Conservation (phyloP, 2,888 invertebrate species). For the Lysandra bellargus region DNA sequence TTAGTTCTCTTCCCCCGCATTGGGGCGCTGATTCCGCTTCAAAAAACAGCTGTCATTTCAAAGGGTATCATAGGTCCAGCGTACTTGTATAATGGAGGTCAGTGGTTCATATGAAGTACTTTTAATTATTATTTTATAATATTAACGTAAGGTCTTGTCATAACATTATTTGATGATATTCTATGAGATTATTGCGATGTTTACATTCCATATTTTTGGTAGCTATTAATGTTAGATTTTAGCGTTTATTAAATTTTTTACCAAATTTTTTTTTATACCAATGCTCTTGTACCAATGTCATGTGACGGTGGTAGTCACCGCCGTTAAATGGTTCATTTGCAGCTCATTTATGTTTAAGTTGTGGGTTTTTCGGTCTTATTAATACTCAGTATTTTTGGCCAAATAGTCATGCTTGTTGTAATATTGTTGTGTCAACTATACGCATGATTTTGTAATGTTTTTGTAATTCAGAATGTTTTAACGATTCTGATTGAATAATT, state of each 20-base stretch:
- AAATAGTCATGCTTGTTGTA: constrained; percentile 43
- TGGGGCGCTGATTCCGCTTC: no score
- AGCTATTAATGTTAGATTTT: constrained; percentile 61
- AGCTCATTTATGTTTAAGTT: constrained; percentile 38
- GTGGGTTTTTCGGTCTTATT: constrained; percentile 40
- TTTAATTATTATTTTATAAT: constrained; percentile 44
- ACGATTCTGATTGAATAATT: neutral
- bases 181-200: constrained; percentile 67
- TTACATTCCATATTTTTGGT: constrained; percentile 65
- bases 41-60: no score
- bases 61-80: no score
- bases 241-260: constrained; percentile 69
- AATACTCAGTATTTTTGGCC: constrained; percentile 52
- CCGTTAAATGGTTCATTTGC: constrained; percentile 3
- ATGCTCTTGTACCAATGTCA: constrained; percentile 68
- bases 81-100: no score
- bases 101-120: constrained; percentile 35
- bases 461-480: constrained; percentile 28
- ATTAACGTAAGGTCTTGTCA: constrained; percentile 49
- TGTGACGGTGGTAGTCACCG: constrained; percentile 49
- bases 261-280: constrained; percentile 78
- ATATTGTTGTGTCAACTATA: constrained; percentile 32
- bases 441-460: constrained; percentile 32
- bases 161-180: constrained; percentile 46
- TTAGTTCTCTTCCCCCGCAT: no score